Percentiles rank a stretch among this genome's conserved stretches.
Evolutionary conservation across 2,888 invertebrate species (phyloP).

Genomic region (Boloria euphrosyne): DNA sequence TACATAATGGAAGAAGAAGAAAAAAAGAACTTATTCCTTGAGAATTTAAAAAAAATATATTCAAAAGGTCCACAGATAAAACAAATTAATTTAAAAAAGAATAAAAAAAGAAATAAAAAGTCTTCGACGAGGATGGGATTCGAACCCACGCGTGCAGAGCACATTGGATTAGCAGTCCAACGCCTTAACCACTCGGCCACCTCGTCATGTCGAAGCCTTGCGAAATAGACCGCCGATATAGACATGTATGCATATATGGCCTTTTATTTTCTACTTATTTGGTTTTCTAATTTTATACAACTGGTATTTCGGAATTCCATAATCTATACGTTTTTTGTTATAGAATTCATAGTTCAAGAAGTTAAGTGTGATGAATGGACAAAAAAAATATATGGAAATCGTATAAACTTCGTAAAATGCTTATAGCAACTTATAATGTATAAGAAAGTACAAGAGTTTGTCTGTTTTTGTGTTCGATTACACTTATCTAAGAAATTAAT

Average conservation of each 20-base stretch:
- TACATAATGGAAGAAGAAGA: no score
- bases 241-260: neutral
- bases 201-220: conserved; percentile 59
- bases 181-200: conserved; percentile 84
- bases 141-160: conserved; percentile 92
- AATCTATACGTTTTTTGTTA: neutral
- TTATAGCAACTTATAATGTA: no score
- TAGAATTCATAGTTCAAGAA: no score
- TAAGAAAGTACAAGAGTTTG: no score
- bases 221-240: conserved; percentile 20
- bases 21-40: conserved; percentile 13
- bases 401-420: no score
- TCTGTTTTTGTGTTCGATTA: no score
- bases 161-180: conserved; percentile 78
- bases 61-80: conserved; percentile 3
- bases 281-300: neutral
- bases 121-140: conserved; percentile 89
- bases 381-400: no score
- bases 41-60: conserved; percentile 24
- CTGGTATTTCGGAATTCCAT: neutral
- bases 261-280: neutral
- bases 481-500: no score
- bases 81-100: conserved; percentile 45
- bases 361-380: no score
- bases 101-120: conserved; percentile 36